phyloP scores from a whole-genome alignment of 1,140 invertebrate species.

The Lithobius niger region DNA sequence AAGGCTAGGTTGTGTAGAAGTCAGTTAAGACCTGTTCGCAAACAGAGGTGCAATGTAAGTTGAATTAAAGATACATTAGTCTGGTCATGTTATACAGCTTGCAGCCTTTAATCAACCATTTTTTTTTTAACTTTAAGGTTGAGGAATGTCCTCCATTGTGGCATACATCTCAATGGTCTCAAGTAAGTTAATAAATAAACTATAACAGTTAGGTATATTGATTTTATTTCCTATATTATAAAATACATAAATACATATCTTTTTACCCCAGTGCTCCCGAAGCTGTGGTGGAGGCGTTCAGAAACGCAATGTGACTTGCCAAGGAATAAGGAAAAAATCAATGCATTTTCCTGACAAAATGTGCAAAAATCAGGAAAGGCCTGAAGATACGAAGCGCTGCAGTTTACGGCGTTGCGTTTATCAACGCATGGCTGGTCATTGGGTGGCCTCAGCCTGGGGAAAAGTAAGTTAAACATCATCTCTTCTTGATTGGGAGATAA shows the following conservation, averaged over 20 bases:
- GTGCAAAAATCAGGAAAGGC: constrained; percentile 6
- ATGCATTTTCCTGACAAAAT: not conserved
- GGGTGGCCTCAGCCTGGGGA: constrained; percentile 3
- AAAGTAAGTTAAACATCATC: too few species aligned
- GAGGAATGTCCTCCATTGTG: constrained; percentile 5
- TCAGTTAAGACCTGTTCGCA: not conserved
- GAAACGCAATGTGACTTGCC: not conserved
- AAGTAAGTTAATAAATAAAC: not conserved
- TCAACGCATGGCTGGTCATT: not conserved
- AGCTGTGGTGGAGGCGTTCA: not conserved
- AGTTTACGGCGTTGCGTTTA: not conserved
- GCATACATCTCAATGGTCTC: not conserved
- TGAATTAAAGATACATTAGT: too few species aligned
- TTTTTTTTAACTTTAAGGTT: too few species aligned
- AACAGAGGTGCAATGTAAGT: constrained; percentile 1
- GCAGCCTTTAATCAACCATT: too few species aligned
- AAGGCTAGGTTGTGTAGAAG: not conserved
- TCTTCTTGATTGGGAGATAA: too few species aligned
- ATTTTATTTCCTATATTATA: not conserved
- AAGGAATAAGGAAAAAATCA: not conserved
- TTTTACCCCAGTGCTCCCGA: not conserved
- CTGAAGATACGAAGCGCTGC: not conserved
- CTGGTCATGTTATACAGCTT: too few species aligned
- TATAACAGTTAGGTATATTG: not conserved
- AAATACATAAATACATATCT: not conserved